Evolutionary conservation across 30 jellyfish, hydroid and myxozoan genomes (phyloP).

Genomic region (Hydra vulgaris): DNA sequence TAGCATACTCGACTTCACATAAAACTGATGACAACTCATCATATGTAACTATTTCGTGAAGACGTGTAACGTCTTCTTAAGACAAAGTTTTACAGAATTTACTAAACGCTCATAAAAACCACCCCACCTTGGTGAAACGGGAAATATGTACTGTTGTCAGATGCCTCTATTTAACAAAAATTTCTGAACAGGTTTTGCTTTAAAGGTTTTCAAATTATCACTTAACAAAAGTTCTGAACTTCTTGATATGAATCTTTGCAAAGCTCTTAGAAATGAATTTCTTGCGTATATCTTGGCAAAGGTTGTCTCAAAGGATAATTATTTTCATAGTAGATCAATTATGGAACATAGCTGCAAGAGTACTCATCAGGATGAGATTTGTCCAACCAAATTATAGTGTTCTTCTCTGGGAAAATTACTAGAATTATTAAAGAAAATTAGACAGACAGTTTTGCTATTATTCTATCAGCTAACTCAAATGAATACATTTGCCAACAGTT

Average conservation of each 20-base stretch:
- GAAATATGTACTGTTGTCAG: neutral
- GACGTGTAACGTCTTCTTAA: neutral
- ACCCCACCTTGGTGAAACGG: neutral
- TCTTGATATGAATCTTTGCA: conserved; percentile 27
- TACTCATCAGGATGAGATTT: too few relatives aligned
- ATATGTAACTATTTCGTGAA: neutral
- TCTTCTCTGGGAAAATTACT: too few relatives aligned
- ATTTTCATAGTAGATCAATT: too few relatives aligned
- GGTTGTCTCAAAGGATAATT: too few relatives aligned
- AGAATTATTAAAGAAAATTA: too few relatives aligned
- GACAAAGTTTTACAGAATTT: neutral
- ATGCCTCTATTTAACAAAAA: neutral
- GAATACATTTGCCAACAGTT: too few relatives aligned
- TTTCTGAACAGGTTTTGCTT: neutral
- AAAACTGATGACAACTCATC: neutral
- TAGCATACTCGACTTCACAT: neutral
- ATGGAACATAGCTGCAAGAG: too few relatives aligned
- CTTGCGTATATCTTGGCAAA: too few relatives aligned
- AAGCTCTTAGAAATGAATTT: conserved; percentile 19
- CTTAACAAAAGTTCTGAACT: conserved; percentile 13
- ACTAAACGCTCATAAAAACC: neutral
- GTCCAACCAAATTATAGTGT: too few relatives aligned
- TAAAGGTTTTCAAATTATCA: conserved; percentile 17
- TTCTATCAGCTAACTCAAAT: too few relatives aligned
- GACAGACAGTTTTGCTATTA: too few relatives aligned